Evolutionary conservation across 2,888 invertebrate genomes (phyloP).

Genomic region (Pammene aurita): DNA sequence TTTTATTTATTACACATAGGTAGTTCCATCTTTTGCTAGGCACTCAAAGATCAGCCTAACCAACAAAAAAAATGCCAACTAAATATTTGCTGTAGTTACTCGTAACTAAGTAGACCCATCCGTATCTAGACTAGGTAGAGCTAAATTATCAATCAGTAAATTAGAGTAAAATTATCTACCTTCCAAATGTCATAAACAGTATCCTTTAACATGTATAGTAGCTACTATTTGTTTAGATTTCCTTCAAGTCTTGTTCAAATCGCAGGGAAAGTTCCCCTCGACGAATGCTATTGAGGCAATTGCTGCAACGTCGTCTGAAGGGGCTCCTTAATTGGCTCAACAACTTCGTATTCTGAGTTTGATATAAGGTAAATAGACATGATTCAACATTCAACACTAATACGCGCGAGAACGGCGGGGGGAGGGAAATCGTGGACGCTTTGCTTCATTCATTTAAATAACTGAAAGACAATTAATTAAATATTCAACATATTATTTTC

Average conservation of each 20-base stretch:
- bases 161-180: too few relatives aligned
- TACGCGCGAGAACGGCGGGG: conserved; percentile 3
- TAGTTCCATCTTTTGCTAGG: too few relatives aligned
- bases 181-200: too few relatives aligned
- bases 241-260: conserved; percentile 42
- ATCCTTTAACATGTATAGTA: neutral
- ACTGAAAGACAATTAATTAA: neutral
- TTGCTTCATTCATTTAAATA: neutral
- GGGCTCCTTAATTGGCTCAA: conserved; percentile 78
- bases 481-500: neutral
- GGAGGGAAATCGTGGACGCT: conserved; percentile 3
- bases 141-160: too few relatives aligned
- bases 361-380: conserved; percentile 59
- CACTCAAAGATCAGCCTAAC: too few relatives aligned
- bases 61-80: too few relatives aligned
- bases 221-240: conserved; percentile 29
- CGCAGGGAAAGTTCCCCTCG: conserved; percentile 69
- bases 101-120: too few relatives aligned
- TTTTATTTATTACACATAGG: too few relatives aligned
- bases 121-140: too few relatives aligned
- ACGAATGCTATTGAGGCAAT: conserved; percentile 70
- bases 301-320: conserved; percentile 72
- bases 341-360: conserved; percentile 66
- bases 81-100: too few relatives aligned
- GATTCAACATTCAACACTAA: conserved; percentile 30